Evolutionary conservation across 2,888 invertebrate species (phyloP), one percentile per base, ranked within the genome.

Genomic region (Julus scandinavius): DNA sequence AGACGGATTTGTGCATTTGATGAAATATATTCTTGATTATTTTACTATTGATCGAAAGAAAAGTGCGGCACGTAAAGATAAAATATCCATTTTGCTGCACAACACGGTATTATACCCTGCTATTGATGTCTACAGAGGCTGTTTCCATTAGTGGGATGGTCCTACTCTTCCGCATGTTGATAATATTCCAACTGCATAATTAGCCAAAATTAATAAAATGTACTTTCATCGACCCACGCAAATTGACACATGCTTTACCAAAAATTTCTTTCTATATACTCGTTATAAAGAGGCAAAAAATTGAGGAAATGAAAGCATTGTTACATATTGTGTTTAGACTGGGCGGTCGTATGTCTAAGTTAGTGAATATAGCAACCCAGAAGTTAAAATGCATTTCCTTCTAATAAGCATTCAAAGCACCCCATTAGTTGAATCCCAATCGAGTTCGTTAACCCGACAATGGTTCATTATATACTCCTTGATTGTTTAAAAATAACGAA

Each of bases 401-500:
- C 80, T 80, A 80, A 80, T 80, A 80, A 80, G 80, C 80, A 80
- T 80, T 29, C 80, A 38, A 80, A 80, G 80, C 80, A 80, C 80
- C 80, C 80, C 38, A 80, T 80, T 80, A 80, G 80, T 80, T 38
- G 80, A 80, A 80, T 80, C 80, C 80, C 29, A 80, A 80, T 80
- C 80, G 80, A 38, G 80, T 80, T 80, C 80, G 80, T 80, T 80
- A 80, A 80, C 80, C 80, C 80, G 80, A 80, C 80, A 80, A 80
- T 80, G 80, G 80, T 80, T 80, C 80, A 80, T 80, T 80, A 80
- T 80, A 80, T 80, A 38, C 80, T 38, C 9, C 80, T 80, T 38
- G 80, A 80, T 80, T 80, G 80, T 80, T 80, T 80, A 80, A 80
- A 80, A 38, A 80, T 80, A 80, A 13, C 13, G 80, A 80, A 80